Conservation (phyloP, 2,113 vertebrate species). For the Cinclus cinclus region DNA sequence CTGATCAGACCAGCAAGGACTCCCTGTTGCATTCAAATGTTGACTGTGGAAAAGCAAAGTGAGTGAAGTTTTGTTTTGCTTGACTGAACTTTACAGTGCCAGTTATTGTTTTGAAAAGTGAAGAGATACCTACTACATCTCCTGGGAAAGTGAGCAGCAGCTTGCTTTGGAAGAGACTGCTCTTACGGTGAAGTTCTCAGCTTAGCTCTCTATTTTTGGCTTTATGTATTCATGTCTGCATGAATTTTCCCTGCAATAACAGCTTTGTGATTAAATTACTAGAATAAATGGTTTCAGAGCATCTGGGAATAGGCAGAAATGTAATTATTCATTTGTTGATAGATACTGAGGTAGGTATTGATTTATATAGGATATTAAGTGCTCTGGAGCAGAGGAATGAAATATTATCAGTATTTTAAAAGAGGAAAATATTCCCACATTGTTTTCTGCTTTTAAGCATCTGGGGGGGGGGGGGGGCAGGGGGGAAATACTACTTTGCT, state of each 20-base stretch:
- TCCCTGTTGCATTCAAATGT: neutral
- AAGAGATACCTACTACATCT: constrained; percentile 13
- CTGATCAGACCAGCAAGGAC: neutral
- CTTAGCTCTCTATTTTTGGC: constrained; percentile 13
- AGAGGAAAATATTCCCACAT: neutral
- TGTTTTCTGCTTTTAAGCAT: constrained; percentile 8
- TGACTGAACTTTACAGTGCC: neutral
- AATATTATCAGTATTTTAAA: constrained; percentile 2
- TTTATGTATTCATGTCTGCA: neutral
- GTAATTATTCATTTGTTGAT: constrained; percentile 52
- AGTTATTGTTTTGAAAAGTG: constrained; percentile 40
- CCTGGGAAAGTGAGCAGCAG: constrained; percentile 31
- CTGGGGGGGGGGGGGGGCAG: neutral
- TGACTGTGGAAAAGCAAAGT: neutral
- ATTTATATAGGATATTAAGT: constrained; percentile 23
- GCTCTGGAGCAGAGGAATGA: neutral
- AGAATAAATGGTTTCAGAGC: constrained; percentile 3
- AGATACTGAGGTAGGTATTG: neutral
- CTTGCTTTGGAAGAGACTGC: neutral
- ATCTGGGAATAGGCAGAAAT: neutral
- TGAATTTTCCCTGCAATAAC: constrained; percentile 42
- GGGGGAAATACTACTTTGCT: neutral
- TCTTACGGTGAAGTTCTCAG: neutral
- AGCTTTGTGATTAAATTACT: constrained; percentile 37
- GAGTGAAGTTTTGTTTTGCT: constrained; percentile 28